Conservation (phyloP, 2,888 invertebrate genomes). For the Acleris holmiana region DNA sequence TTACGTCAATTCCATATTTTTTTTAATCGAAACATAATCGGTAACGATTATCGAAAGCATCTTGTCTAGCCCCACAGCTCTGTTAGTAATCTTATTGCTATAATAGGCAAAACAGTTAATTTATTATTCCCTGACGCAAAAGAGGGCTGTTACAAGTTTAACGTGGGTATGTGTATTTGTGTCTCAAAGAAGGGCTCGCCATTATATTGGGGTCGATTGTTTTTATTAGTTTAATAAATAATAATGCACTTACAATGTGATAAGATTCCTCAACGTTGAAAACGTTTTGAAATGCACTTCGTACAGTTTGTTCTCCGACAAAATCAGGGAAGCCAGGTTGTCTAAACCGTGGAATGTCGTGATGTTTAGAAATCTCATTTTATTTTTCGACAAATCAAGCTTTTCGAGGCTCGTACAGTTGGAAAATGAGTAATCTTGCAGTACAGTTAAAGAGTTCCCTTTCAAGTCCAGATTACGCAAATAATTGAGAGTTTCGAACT, state of each 20-base stretch:
- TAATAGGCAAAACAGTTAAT: too few relatives aligned
- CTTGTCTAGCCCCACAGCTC: too few relatives aligned
- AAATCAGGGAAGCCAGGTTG: conserved; percentile 86
- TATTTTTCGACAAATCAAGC: conserved; percentile 88
- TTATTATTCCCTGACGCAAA: too few relatives aligned
- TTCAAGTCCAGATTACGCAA: conserved; percentile 88
- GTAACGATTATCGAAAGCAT: too few relatives aligned
- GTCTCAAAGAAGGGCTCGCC: too few relatives aligned
- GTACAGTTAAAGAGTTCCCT: conserved; percentile 85
- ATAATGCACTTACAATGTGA: conserved; percentile 87
- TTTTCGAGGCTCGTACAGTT: conserved; percentile 85
- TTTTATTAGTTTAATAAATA: too few relatives aligned
- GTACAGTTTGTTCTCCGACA: conserved; percentile 89
- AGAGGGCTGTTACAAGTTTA: too few relatives aligned
- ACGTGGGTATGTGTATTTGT: too few relatives aligned
- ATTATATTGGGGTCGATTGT: too few relatives aligned
- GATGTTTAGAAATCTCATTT: conserved; percentile 85
- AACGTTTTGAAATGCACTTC: conserved; percentile 87
- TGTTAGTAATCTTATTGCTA: too few relatives aligned
- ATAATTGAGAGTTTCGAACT: conserved; percentile 80
- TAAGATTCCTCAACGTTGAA: conserved; percentile 85
- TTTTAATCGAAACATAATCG: too few relatives aligned
- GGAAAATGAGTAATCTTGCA: conserved; percentile 85
- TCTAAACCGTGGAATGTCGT: conserved; percentile 86
- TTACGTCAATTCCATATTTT: too few relatives aligned